Percentiles rank a stretch among this genome's conserved stretches.
These are phyloP conservation scores for Clusia tigrina DNA, from an alignment of 2,888 invertebrate species.

Conservation along the genomic window DNA sequence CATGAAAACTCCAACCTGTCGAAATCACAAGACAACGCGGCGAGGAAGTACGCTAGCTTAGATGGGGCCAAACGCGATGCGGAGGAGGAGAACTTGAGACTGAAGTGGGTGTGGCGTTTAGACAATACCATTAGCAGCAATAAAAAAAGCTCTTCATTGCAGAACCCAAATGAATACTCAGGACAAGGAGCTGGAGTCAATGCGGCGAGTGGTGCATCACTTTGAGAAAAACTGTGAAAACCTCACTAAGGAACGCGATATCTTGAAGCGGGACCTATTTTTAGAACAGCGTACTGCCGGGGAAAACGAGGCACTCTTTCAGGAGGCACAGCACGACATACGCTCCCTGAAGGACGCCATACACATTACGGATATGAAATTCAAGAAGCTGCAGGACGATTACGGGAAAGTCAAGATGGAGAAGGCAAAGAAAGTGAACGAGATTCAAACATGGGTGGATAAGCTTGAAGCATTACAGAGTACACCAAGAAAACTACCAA, in stretches of 20 bases:
- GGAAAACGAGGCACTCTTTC: constrained; percentile 45
- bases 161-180: constrained; percentile 57
- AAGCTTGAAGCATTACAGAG: constrained; percentile 58
- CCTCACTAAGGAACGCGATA: constrained; percentile 59
- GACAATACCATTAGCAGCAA: too few species aligned
- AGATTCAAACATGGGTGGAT: constrained; percentile 58
- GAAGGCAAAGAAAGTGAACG: constrained; percentile 58
- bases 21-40: constrained; percentile 57
- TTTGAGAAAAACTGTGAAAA: constrained; percentile 56
- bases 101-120: constrained; percentile 44
- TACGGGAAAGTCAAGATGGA: constrained; percentile 53
- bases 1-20: constrained; percentile 57
- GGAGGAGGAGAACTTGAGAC: constrained; percentile 54
- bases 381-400: constrained; percentile 54
- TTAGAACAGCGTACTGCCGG: constrained; percentile 46
- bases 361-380: constrained; percentile 46
- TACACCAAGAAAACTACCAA: constrained; percentile 30
- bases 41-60: constrained; percentile 54
- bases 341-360: constrained; percentile 57
- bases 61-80: constrained; percentile 52
- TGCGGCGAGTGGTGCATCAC: constrained; percentile 57
- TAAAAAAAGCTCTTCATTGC: background rate
- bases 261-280: constrained; percentile 54
- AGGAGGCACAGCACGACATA: constrained; percentile 59
- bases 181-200: constrained; percentile 59